Evolutionary conservation across 1,140 invertebrate species (phyloP), one percentile per base, ranked within the genome.

Genomic region (Anastrepha obliqua): DNA sequence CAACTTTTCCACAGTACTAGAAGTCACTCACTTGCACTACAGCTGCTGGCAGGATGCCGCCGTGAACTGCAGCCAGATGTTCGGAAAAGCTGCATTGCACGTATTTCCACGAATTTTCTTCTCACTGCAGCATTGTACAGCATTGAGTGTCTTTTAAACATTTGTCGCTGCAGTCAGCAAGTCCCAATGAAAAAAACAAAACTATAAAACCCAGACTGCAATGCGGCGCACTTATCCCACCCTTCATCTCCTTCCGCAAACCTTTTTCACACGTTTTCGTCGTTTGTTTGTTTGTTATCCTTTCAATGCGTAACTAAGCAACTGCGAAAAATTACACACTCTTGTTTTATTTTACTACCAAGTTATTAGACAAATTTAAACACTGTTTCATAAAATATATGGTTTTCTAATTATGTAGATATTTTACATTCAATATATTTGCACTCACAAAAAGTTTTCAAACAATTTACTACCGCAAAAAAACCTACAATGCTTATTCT

Each of bases 181-280:
- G 47, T 67, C n/a, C 20, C 29, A 55, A 29, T 29, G 11, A 81
- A 20, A 20, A 81, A 81, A 81, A 74, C 9, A 17, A 42, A 44
- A 2, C 67, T 47, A 47, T n/a, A 51, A 74, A 74, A 74, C 44
- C 39, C 15, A 74, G 13, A 17, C 74, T 74, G 67, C 67, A 74
- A 15, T 74, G 74, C 74, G 74, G 47, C 64, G 64, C 17, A 55
- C 29, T 78, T 58, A 44, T 81, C 42, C 15, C 9, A 8, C 47
- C 13, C 4, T 62, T 13, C 15, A 55, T 55, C 5, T 62, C 13
- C 47, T 29, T n/a, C n/a, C 55, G 74, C 74, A 2, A 44, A 81
- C 74, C 74, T 81, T 81, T 81, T 55, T 74, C 67, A n/a, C 42
- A 74, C 42, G 67, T 42, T 74, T 74, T 74, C 67, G 67, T 44